Evolutionary conservation across 2,888 invertebrate species (phyloP).

Genomic region (Meandrusa payeni): DNA sequence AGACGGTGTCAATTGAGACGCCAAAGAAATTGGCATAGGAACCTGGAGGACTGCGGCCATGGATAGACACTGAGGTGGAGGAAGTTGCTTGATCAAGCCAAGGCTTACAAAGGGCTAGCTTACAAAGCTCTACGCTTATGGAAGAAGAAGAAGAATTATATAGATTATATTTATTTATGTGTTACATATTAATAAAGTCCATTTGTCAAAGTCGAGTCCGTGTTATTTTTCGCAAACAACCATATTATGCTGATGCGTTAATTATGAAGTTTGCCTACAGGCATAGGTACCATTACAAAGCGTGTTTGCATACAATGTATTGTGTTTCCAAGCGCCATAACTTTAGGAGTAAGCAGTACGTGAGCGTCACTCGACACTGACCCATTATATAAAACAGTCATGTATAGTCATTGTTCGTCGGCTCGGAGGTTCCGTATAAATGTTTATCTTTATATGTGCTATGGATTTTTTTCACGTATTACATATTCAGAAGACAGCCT

Average conservation of each 20-base stretch:
- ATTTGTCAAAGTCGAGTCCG: too few relatives aligned
- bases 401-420: conserved; percentile 31
- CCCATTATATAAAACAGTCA: conserved; percentile 46
- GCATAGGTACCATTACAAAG: conserved; percentile 20
- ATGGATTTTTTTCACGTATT: conserved; percentile 16
- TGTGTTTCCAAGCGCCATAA: conserved; percentile 62
- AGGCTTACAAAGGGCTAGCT: too few relatives aligned
- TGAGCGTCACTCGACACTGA: conserved; percentile 70
- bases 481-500: conserved; percentile 6
- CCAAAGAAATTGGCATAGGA: too few relatives aligned
- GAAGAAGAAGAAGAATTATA: too few relatives aligned
- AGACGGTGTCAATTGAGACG: too few relatives aligned
- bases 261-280: conserved; percentile 27
- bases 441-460: conserved; percentile 15
- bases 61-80: too few relatives aligned
- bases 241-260: conserved; percentile 14
- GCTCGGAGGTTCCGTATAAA: conserved; percentile 39
- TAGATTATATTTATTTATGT: too few relatives aligned
- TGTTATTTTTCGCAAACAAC: conserved; percentile 7
- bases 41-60: too few relatives aligned
- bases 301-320: conserved; percentile 54
- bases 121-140: too few relatives aligned
- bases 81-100: too few relatives aligned
- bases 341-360: conserved; percentile 69
- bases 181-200: too few relatives aligned